Base-by-base conservation (phyloP, 2,113 vertebrate species). In the Pseudorectes ferrugineus region DNA sequence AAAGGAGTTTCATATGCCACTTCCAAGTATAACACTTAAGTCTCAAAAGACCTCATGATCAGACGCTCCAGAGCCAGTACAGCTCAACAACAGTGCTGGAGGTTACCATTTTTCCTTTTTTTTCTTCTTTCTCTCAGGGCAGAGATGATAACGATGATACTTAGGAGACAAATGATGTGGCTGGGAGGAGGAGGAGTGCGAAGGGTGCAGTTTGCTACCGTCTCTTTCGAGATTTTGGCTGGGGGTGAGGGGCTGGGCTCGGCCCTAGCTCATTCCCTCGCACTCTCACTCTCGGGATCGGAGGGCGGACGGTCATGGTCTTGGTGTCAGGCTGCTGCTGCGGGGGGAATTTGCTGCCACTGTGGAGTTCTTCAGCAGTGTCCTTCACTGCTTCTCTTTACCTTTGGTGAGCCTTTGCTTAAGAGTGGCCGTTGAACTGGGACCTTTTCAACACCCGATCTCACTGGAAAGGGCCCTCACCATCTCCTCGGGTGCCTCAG, bases 271-370 rank as follows among this genome's bases (percentile, higher is more conserved):
- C 2, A 0, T 33, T 36, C 1, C 3, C 40, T 40, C 40, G 12
- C 40, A 10, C 36, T 38, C 26, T 33, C 18, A 17, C 17, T 26
- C 17, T 22, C 11, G 14, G 38, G 26, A 54, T 22, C 5, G 7
- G 26, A 45, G 14, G 0, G 7, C 13, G 26, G 26, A 83, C 0
- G 0, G 33, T 31, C 1, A 1, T 33, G 26, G 5, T 22, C 38
- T 33, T 38, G 24, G 28, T 12, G 19, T 9, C 1, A 0, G 43
- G 40, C 17, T 42, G 22, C 18, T 54, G 28, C 28, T 54, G 23
- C 0, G 1, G 48, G 18, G 18, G 54, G 11, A 46, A 54, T 52
- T 6, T 38, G 48, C 36, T 9, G 7, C 11, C 40, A 45, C n/a
- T 1, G 2, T 11, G 18, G 57, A 45, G 14, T 38, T 73, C 7